Base-by-base conservation (phyloP, 2,113 vertebrate species). In the Engystomops pustulosus region DNA sequence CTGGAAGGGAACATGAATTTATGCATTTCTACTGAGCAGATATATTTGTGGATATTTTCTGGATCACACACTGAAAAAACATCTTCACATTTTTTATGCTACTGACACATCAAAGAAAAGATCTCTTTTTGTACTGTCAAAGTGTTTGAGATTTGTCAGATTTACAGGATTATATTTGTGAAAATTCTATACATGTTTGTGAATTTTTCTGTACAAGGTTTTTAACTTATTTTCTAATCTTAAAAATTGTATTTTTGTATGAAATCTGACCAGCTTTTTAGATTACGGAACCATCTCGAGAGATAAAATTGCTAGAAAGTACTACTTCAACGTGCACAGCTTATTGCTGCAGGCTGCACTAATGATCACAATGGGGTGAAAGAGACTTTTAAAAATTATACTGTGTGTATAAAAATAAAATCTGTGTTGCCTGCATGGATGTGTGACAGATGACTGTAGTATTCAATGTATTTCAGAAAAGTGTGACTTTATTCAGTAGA, bases 61-160 rank as follows among this genome's bases (percentile, higher is more conserved):
- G 83, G 86, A 86, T 78, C 85, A 32, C 18, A 44, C 62, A 51
- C 23, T 44, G 36, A 81, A n/a, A n/a, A n/a, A 27, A 53, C 30
- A 23, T 80, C 79, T 88, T 80, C 83, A 18, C 87, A 88, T 81
- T 89, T 85, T 87, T 86, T 77, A 86, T 90, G 90, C 93, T 93
- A 92, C 93, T 94, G 93, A 93, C 89, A 41, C 86, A 86, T 60
- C 77, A 14, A 1, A 88, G 91, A 89, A 92, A 94, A 90, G 85
- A 49, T 80, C 71, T 89, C 78, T 90, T 91, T 93, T 87, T 55
- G 23, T 74, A 30, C 27, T 72, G 30, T n/a, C 49, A 30, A n/a
- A n/a, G 18, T 74, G 36, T 65, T 41, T 34, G 15, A 32, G 36
- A 67, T 27, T 49, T 83, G n/a, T 25, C 25, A 20, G 17, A 65